These are phyloP conservation scores for Mythimna lalbum DNA, from an alignment of 2,888 invertebrate species.

Conservation along the genomic window DNA sequence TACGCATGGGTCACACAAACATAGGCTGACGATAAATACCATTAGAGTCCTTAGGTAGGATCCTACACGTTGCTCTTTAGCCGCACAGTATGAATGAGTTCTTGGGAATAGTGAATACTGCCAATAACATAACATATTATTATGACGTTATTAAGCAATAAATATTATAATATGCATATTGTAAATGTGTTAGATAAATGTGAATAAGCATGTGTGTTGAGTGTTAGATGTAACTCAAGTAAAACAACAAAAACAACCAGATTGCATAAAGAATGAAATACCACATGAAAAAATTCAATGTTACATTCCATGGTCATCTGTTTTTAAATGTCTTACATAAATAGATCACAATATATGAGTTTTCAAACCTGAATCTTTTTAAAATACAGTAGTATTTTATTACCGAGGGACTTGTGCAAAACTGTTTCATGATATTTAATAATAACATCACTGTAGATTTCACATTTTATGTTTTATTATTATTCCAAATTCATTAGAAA, in stretches of 20 bases:
- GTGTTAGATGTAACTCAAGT: slow-evolving; percentile 19
- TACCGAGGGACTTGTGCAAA: neutral
- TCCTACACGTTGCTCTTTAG: slow-evolving; percentile 88
- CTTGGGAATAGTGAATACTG: slow-evolving; percentile 88
- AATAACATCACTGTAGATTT: neutral
- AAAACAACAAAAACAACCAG: neutral
- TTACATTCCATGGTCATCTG: slow-evolving; percentile 7
- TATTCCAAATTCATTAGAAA: neutral
- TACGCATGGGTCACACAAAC: slow-evolving; percentile 56
- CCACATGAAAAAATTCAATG: slow-evolving; percentile 1
- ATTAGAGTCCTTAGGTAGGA: slow-evolving; percentile 87
- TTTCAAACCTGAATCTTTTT: slow-evolving; percentile 13
- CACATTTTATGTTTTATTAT: neutral
- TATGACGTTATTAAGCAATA: slow-evolving; percentile 62
- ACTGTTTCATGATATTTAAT: slow-evolving; percentile 1
- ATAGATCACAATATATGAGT: slow-evolving; percentile 19
- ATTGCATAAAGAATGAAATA: neutral
- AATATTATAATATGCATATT: slow-evolving; percentile 16
- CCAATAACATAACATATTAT: slow-evolving; percentile 75
- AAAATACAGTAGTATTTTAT: slow-evolving; percentile 7
- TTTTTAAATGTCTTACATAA: slow-evolving; percentile 19
- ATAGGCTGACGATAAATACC: slow-evolving; percentile 83
- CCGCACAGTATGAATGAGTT: slow-evolving; percentile 88
- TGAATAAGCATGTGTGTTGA: slow-evolving; percentile 42
- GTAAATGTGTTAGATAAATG: slow-evolving; percentile 2